Evolutionary conservation across 2,888 invertebrate species (phyloP), one percentile per base, ranked within the genome.

Genomic region (Glaucopsyche alexis): DNA sequence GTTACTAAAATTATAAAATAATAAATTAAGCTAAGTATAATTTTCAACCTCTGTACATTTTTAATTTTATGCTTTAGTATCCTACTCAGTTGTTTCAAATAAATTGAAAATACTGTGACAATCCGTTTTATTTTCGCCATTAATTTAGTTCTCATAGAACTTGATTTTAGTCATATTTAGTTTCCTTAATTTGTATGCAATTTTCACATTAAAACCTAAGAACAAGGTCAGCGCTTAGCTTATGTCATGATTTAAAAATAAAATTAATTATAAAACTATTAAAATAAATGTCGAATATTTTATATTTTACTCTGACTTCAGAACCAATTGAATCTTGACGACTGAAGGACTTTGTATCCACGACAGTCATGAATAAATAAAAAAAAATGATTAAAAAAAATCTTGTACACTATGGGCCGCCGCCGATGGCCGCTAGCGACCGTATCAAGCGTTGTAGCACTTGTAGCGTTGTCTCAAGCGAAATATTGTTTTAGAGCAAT

Each of bases 81-180:
- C 55, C 16, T 19, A 55, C 55, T 55, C 55, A 19, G 55, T 55
- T 55, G 55, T 55, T 55, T 55, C 19, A 9, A 55, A 19, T 55
- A 55, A 55, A 55, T 19, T 19, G 11, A 55, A 55, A n/a, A n/a
- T n/a, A n/a, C n/a, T 19, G 9, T 4, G 11, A 55, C 19, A 19
- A 19, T 8, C 5, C 16, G 11, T 55, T 55, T 55, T 8, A 55
- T 19, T n/a, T n/a, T n/a, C n/a, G n/a, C n/a, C n/a, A n/a, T n/a
- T n/a, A n/a, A n/a, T n/a, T 55, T 55, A 4, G 7, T 29, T 60
- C 7, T 60, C 60, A 14, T 60, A 60, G 60, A 60, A 60, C 7
- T 60, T 1, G 13, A 4, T 19, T 11, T 38, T 13, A 38, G 6
- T 60, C 13, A 60, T 13, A 38, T 60, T 14, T 19, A 55, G 11